Evolutionary conservation across 2,797 vertebrate species (phyloP), one percentile per base, ranked within the genome.

Genomic region (Varecia variegata): DNA sequence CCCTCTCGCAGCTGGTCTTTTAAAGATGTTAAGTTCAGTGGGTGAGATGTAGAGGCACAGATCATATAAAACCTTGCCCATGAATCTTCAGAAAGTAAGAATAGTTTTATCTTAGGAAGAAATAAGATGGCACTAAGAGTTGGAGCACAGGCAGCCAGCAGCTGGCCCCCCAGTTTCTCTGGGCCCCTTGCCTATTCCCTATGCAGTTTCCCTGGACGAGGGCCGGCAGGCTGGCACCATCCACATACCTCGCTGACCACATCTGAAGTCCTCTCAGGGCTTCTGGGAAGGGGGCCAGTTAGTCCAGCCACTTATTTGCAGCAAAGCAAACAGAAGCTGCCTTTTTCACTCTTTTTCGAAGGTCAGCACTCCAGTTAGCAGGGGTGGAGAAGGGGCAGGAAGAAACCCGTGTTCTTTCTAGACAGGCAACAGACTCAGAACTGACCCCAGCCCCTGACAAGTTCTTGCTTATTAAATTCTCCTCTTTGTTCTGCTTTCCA

Each of bases 261-360:
- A 97, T 97, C 96, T 95, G 86, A 97, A 81, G 91, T 45, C 71
- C 47, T 92, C 86, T 56, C 71, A 60, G 93, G 95, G 92, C 85
- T 83, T 95, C 96, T 60, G 96, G 97, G 97, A 95, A 92, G 74
- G 92, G 13, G 45, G 85, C 97, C 97, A 97, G 94, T 80, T 74
- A 47, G 71, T 38, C 40, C 23, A 14, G 90, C 90, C 95, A 95
- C 90, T 93, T 85, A 96, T 54, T 95, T 96, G 86, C 38, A 95
- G 95, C 23, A 97, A 96, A 96, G 87, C 95, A 96, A 96, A 97
- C 82, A 98, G 94, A 97, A 97, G 89, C 73, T 43, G 84, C 86
- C 70, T 89, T 97, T 94, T 83, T 68, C 71, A 47, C 95, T 97
- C 83, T 80, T 95, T 94, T 94, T 84, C 4, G 4, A 97, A 92